Base-by-base conservation (phyloP, 1,140 invertebrate genomes). In the Hestina assimilis region DNA sequence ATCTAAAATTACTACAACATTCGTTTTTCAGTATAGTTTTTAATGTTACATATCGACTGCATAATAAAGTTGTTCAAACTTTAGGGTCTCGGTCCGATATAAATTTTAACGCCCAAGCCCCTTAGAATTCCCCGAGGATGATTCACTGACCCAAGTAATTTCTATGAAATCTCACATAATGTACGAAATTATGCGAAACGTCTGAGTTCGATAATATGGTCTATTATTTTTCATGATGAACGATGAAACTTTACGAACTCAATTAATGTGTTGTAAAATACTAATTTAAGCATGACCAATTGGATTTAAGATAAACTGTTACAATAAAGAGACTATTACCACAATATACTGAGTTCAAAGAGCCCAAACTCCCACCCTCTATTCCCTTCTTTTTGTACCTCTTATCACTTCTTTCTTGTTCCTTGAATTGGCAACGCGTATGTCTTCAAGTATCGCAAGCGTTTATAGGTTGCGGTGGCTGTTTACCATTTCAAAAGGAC, bases 41-140 rank as follows among this genome's bases (percentile, higher is more conserved):
- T n/a, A n/a, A n/a, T n/a, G 4, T 26, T 42, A 42, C 19, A 15
- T 28, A 38, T 26, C n/a, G 11, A 6, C 41, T 15, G 23, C 9
- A 24, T 43, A 42, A 54, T 45, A 54, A 45, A 31, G 19, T 45
- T 21, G 12, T 9, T 8, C 26, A 23, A 45, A 54, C 40, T 54
- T 54, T 45, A 54, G 40, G 51, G 41, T 54, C 19, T 54, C 31
- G 51, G 29, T 54, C 41, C 28, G 40, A 29, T 54, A 45, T 54
- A 54, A 54, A 54, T 54, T 45, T 28, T 54, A 54, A 29, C 50
- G 23, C 19, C 28, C 33, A 54, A 41, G 41, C 21, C 15, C 14
- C 40, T 45, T 45, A 12, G 23, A 29, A 35, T 45, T 33, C 51
- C 51, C 19, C 12, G 51, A 29, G 51, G 45, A 26, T 45, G 41